Evolutionary conservation across 2,888 invertebrate species (phyloP).

Genomic region (Dione vanillae): DNA sequence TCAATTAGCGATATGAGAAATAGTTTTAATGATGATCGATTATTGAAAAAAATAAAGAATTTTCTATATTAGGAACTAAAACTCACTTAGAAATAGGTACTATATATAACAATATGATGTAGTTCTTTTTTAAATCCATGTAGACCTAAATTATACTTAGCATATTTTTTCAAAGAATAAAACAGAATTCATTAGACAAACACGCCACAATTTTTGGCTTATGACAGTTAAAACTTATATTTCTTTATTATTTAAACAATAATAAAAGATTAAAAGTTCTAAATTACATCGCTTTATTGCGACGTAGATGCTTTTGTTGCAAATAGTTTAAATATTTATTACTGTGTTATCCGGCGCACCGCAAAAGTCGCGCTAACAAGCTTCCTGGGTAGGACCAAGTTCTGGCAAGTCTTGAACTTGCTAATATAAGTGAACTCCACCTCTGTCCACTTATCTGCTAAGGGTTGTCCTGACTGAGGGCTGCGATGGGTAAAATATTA

Average conservation of each 20-base stretch:
- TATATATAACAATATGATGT: no score
- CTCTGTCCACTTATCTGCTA: conserved; percentile 25
- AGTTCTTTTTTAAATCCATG: no score
- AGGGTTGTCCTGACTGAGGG: conserved; percentile 10
- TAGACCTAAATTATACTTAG: no score
- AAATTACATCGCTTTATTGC: conserved; percentile 36
- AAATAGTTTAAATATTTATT: conserved; percentile 66
- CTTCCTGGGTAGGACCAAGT: conserved; percentile 60
- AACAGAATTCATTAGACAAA: no score
- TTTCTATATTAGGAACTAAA: no score
- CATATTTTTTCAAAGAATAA: no score
- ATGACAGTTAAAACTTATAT: background rate
- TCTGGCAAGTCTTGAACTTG: conserved; percentile 63
- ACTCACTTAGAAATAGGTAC: no score
- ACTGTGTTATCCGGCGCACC: conserved; percentile 70
- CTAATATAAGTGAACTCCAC: conserved; percentile 55
- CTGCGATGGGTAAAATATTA: background rate
- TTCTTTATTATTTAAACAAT: background rate
- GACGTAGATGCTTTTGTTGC: conserved; percentile 44
- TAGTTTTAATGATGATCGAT: no score
- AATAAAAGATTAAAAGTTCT: conserved; percentile 10
- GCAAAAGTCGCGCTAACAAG: conserved; percentile 75
- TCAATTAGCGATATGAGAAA: no score
- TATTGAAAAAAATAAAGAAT: no score
- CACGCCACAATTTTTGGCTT: background rate